Evolutionary conservation across 2,888 invertebrate species (phyloP).

Genomic region (Empis stercorea): DNA sequence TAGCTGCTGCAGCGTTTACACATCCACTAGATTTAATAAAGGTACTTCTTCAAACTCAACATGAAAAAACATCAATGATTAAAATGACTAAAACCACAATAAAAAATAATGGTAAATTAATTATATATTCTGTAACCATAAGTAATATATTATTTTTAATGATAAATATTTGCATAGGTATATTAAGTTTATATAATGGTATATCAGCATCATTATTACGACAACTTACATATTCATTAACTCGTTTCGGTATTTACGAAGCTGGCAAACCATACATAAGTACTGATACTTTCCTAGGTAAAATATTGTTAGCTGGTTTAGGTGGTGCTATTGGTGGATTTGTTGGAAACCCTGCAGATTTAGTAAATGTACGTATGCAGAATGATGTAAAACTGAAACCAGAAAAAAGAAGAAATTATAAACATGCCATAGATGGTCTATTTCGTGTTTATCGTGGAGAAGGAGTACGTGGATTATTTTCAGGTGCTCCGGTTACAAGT

Average conservation of each 20-base stretch:
- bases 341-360: slow-evolving; percentile 91
- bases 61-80: slow-evolving; percentile 62
- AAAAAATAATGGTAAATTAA: slow-evolving; percentile 59
- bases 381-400: slow-evolving; percentile 88
- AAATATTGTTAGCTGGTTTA: slow-evolving; percentile 40
- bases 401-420: slow-evolving; percentile 84
- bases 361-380: slow-evolving; percentile 98
- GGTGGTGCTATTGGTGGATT: slow-evolving; percentile 85
- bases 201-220: slow-evolving; percentile 87
- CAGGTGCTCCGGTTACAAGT: slow-evolving; percentile 84
- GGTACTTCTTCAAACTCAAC: slow-evolving; percentile 87
- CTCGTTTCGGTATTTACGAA: slow-evolving; percentile 66
- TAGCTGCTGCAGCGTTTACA: slow-evolving; percentile 79
- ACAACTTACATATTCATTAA: slow-evolving; percentile 90
- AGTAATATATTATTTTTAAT: no score
- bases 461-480: slow-evolving; percentile 67
- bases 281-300: slow-evolving; percentile 44
- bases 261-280: slow-evolving; percentile 51
- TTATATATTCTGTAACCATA: no score
- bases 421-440: slow-evolving; percentile 88
- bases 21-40: slow-evolving; percentile 96
- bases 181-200: slow-evolving; percentile 87
- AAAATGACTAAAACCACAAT: slow-evolving; percentile 63
- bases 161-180: no score
- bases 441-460: slow-evolving; percentile 68